Conservation (phyloP, 2,888 invertebrate species). For the Clivina fossor region DNA sequence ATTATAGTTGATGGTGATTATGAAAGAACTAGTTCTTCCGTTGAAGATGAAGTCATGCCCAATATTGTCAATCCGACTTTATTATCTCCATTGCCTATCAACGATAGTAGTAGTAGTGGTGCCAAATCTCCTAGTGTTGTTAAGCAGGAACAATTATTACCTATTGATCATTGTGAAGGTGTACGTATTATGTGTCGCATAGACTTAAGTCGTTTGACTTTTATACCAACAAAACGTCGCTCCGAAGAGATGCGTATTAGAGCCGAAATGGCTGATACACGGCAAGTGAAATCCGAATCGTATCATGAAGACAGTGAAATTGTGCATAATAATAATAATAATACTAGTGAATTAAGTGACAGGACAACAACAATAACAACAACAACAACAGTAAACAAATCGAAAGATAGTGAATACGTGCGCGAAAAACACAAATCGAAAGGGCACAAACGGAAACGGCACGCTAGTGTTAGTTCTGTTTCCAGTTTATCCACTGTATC, state of each 20-base stretch:
- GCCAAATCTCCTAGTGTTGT: slow-evolving; percentile 37
- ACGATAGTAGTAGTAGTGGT: slow-evolving; percentile 39
- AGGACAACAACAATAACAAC: slow-evolving; percentile 37
- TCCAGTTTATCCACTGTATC: slow-evolving; percentile 51
- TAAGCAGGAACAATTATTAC: slow-evolving; percentile 42
- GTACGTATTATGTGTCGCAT: slow-evolving; percentile 45
- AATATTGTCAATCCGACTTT: slow-evolving; percentile 45
- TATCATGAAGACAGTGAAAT: slow-evolving; percentile 37
- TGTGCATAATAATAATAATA: slow-evolving; percentile 38
- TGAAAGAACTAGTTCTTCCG: slow-evolving; percentile 53
- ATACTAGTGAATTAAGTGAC: slow-evolving; percentile 38
- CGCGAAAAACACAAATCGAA: slow-evolving; percentile 29
- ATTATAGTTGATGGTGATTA: slow-evolving; percentile 67
- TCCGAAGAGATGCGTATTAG: slow-evolving; percentile 57
- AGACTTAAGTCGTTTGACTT: slow-evolving; percentile 51
- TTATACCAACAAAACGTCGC: slow-evolving; percentile 48
- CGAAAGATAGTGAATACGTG: slow-evolving; percentile 24
- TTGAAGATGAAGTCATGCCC: slow-evolving; percentile 50
- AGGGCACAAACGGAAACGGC: slow-evolving; percentile 50
- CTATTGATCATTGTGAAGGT: slow-evolving; percentile 28
- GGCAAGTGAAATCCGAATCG: slow-evolving; percentile 47
- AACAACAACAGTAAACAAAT: slow-evolving; percentile 33
- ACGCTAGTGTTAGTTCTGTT: slow-evolving; percentile 50
- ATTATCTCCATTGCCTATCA: slow-evolving; percentile 46
- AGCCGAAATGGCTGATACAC: slow-evolving; percentile 56